phyloP scores from a whole-genome alignment of 2,797 vertebrate species.

The Avahi laniger region DNA sequence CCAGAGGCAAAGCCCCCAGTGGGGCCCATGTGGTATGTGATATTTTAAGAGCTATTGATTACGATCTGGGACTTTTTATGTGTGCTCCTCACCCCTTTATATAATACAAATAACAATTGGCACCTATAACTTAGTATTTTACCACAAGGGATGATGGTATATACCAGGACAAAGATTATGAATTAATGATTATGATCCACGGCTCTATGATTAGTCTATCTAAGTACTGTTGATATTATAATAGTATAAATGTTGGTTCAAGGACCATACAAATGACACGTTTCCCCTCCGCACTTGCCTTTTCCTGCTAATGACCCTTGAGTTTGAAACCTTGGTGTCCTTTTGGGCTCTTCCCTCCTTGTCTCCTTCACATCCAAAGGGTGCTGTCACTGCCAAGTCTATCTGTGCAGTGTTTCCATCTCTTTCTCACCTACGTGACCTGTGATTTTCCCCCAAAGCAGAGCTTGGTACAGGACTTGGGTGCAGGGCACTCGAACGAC shows the following conservation, averaged over 20 bases:
- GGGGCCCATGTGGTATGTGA: rapidly evolving
- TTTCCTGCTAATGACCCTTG: background rate
- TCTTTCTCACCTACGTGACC: background rate
- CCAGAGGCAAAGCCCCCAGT: background rate
- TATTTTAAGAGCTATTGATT: background rate
- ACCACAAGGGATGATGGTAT: background rate
- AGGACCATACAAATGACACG: background rate
- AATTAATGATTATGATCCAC: background rate
- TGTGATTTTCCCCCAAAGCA: background rate
- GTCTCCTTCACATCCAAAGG: background rate
- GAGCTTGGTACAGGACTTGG: background rate
- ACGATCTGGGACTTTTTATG: background rate
- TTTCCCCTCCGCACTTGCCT: background rate
- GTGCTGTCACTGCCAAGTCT: background rate
- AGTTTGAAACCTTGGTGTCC: background rate
- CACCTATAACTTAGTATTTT: background rate
- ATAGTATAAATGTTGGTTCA: background rate
- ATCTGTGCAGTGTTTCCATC: rapidly evolving
- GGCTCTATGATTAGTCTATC: background rate
- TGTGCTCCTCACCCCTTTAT: background rate
- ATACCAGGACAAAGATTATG: background rate
- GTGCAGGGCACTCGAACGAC: background rate
- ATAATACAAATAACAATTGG: background rate
- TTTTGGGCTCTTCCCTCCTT: background rate
- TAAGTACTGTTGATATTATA: background rate